Base-by-base conservation (phyloP, 2,113 vertebrate genomes). In the Setophaga petechia region DNA sequence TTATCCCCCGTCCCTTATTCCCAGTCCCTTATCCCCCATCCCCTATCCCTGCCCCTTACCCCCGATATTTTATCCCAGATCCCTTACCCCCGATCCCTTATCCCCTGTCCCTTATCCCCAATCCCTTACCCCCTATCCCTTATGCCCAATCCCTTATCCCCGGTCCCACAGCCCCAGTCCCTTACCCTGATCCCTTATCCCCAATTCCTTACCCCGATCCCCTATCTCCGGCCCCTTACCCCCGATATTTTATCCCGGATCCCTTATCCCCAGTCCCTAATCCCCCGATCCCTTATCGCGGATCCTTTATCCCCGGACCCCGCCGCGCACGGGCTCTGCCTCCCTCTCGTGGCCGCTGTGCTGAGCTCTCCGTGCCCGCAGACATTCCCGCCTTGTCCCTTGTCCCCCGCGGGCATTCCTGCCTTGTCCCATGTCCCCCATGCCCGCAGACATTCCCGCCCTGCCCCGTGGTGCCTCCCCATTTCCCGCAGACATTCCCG, bases 161-260 rank as follows among this genome's bases (percentile, higher is more conserved):
- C 8, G 1, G 0, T 20, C 15, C 74, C 5, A 2, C 13, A 54
- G 3, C 19, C 47, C 61, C 8, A 1, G 0, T 12, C 39, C 44
- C 31, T 10, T 1, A 43, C 3, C 27, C 19, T 19, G 5, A 43
- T 43, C 15, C 41, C 9, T 44, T 44, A 44, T 4, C 6, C 20
- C 39, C 35, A 0, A 0, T 14, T 7, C 15, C 19, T 46, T 20
- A 20, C 21, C 46, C 46, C 11, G 46, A 47, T 23, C 41, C 63
- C 14, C 4, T 2, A n/a, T 6, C 4, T 20, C 11, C 15, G 0
- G 1, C 3, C 20, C 66, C 30, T 1, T 15, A 37, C 1, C 10
- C 13, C 44, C 4, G 0, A 1, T 47, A 47, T 47, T 47, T 47
- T 23, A 14, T 49, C 12, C 47, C 4, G 22, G 22, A 13, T 8